phyloP scores from a whole-genome alignment of 2,797 vertebrate species.

The Botia kubotai region DNA sequence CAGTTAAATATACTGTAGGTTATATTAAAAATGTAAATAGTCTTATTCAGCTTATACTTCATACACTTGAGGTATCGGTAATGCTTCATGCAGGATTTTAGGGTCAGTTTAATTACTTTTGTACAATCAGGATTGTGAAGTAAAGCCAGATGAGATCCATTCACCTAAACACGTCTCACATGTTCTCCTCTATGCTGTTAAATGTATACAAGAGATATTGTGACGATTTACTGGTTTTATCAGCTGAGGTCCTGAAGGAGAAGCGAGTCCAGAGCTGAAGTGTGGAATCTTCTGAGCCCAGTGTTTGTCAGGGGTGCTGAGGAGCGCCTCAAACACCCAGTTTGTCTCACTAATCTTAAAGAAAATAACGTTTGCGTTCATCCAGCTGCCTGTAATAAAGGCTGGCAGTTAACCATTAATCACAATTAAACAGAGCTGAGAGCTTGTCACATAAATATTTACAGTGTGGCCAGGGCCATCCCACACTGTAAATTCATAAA shows the following conservation, averaged over 20 bases:
- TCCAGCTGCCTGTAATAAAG: slow-evolving; percentile 69
- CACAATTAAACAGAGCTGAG: slow-evolving; percentile 80
- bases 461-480: slow-evolving; percentile 69
- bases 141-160: too few relatives aligned
- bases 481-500: slow-evolving; percentile 80
- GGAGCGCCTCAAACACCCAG: slow-evolving; percentile 57
- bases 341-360: slow-evolving; percentile 72
- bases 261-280: slow-evolving; percentile 36
- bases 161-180: neutral
- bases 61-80: too few relatives aligned
- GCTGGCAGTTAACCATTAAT: slow-evolving; percentile 78
- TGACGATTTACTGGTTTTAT: slow-evolving; percentile 24
- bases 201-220: neutral
- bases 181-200: neutral
- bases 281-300: slow-evolving; percentile 28
- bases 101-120: too few relatives aligned
- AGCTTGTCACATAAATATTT: slow-evolving; percentile 73
- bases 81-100: too few relatives aligned
- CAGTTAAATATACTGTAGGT: too few relatives aligned
- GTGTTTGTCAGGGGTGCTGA: neutral
- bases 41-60: too few relatives aligned
- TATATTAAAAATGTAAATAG: too few relatives aligned
- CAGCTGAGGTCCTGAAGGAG: slow-evolving; percentile 22
- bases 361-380: slow-evolving; percentile 75
- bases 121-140: too few relatives aligned